These are phyloP conservation scores for Typhlichthys subterraneus DNA, from an alignment of 2,797 vertebrate species.

Conservation along the genomic window DNA sequence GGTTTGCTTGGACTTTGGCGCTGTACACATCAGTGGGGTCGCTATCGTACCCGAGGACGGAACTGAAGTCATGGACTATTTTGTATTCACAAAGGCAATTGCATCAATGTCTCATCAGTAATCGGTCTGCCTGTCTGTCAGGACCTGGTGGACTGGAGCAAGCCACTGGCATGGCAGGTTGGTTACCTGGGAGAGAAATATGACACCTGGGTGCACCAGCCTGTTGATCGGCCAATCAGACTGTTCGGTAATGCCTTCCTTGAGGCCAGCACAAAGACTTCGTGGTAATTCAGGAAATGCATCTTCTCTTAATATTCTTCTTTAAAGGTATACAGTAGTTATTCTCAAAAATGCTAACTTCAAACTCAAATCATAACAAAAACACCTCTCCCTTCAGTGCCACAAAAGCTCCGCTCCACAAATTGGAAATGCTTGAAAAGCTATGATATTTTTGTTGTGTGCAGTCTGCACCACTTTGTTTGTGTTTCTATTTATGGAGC, in stretches of 20 bases:
- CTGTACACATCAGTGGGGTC: too few relatives aligned
- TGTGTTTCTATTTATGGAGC: too few relatives aligned
- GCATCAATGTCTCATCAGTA: background rate
- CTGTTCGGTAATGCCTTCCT: conserved; percentile 90
- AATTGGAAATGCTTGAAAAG: too few relatives aligned
- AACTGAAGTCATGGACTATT: background rate
- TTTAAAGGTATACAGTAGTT: background rate
- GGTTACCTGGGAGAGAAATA: conserved; percentile 93
- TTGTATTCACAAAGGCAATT: background rate
- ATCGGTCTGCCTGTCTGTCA: conserved; percentile 47
- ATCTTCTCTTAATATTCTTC: background rate
- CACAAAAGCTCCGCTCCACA: too few relatives aligned
- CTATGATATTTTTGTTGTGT: too few relatives aligned
- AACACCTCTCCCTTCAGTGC: background rate
- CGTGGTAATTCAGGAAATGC: conserved; percentile 77
- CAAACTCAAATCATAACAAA: too few relatives aligned
- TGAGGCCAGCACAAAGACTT: conserved; percentile 89
- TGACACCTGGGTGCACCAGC: conserved; percentile 95
- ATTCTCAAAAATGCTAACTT: too few relatives aligned
- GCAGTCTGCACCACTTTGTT: too few relatives aligned
- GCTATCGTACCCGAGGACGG: too few relatives aligned
- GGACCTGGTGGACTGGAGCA: conserved; percentile 96
- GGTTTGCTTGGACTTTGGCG: too few relatives aligned
- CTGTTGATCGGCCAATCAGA: conserved; percentile 90
- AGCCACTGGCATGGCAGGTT: conserved; percentile 96